Evolutionary conservation across 2,797 vertebrate species (phyloP).

Genomic region (Acrossocheilus wenchowensis): DNA sequence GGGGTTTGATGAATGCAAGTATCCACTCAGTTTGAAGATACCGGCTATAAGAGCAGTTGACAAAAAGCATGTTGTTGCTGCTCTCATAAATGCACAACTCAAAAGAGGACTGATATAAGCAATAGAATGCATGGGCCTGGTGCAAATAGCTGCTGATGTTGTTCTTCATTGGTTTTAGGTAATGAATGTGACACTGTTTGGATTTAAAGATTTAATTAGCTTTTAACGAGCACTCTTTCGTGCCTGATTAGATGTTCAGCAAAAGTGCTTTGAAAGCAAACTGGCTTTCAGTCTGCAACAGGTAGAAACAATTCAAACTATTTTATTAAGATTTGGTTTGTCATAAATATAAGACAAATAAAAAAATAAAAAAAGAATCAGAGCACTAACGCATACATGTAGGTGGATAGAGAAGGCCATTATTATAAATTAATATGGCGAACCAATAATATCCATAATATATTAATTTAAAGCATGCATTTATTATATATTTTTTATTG

Average conservation of each 20-base stretch:
- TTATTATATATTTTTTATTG: not conserved
- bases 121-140: not conserved
- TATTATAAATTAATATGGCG: not conserved
- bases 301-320: not conserved
- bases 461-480: not conserved
- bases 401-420: not conserved
- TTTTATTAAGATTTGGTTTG: slow-evolving; percentile 6
- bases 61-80: slow-evolving; percentile 36
- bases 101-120: not conserved
- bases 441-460: not conserved
- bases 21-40: slow-evolving; percentile 28
- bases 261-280: not conserved
- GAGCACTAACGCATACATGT: not conserved
- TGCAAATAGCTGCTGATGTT: not conserved
- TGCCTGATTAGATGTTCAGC: not conserved
- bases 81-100: not conserved
- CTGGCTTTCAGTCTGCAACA: not conserved
- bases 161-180: not conserved
- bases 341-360: not conserved
- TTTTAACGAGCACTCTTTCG: slow-evolving; percentile 6
- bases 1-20: slow-evolving; percentile 41
- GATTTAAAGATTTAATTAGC: slow-evolving; percentile 17
- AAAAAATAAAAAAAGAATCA: not conserved
- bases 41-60: slow-evolving; percentile 24
- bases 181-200: not conserved